phyloP scores from a whole-genome alignment of 2,888 invertebrate species.

The Matsumyia berberina region DNA sequence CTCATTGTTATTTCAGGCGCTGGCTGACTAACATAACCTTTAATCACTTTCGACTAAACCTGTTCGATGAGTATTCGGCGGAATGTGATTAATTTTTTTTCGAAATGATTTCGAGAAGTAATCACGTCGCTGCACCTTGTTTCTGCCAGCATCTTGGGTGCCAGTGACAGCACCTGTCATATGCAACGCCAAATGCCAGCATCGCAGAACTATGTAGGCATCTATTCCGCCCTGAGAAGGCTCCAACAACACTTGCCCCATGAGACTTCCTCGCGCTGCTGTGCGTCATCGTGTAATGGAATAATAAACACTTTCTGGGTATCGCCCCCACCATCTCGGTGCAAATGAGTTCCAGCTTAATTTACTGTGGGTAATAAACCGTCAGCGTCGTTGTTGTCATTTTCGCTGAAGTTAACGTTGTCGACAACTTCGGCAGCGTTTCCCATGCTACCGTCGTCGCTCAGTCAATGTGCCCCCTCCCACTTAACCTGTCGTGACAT shows the following conservation, averaged over 20 bases:
- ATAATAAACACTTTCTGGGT: slow-evolving; percentile 74
- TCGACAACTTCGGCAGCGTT: slow-evolving; percentile 48
- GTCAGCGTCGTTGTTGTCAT: slow-evolving; percentile 31
- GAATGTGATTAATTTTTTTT: slow-evolving; percentile 54
- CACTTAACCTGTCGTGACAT: slow-evolving; percentile 74
- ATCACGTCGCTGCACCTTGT: slow-evolving; percentile 67
- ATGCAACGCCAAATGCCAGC: slow-evolving; percentile 60
- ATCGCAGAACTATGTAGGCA: slow-evolving; percentile 37
- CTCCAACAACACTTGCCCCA: slow-evolving; percentile 29
- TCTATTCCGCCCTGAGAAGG: slow-evolving; percentile 17
- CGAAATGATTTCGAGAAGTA: slow-evolving; percentile 53
- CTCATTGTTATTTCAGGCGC: slow-evolving; percentile 7
- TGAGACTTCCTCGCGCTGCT: slow-evolving; percentile 60
- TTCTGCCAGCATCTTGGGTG: slow-evolving; percentile 60
- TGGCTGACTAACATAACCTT: slow-evolving; percentile 34
- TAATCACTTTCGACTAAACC: slow-evolving; percentile 42
- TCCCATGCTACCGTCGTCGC: slow-evolving; percentile 72
- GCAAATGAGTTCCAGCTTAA: slow-evolving; percentile 63
- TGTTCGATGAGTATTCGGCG: slow-evolving; percentile 32
- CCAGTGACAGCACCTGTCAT: slow-evolving; percentile 72
- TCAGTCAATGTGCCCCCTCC: slow-evolving; percentile 65
- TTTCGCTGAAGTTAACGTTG: slow-evolving; percentile 25
- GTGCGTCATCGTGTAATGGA: slow-evolving; percentile 64
- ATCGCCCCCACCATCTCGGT: slow-evolving; percentile 19
- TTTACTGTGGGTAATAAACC: slow-evolving; percentile 70